These are phyloP conservation scores for Nomada fabriciana DNA, from an alignment of 2,888 invertebrate genomes.

Conservation along the genomic window DNA sequence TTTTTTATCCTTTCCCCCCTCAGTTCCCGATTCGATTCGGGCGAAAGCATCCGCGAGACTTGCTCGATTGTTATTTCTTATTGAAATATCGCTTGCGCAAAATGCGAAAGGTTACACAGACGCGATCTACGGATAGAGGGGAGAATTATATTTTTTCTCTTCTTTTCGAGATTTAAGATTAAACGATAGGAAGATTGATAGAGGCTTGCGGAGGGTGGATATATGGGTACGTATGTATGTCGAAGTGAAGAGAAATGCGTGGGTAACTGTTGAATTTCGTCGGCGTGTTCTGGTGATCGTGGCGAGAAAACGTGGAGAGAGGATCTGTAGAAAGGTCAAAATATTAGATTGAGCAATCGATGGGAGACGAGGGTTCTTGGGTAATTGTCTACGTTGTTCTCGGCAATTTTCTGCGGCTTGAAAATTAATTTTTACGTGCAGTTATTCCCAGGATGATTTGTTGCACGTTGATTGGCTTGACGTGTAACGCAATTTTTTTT, in stretches of 20 bases:
- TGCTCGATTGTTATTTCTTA: constrained; percentile 58
- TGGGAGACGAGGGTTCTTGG: background rate
- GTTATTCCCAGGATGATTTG: no score
- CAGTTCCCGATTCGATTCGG: constrained; percentile 34
- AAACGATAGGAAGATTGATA: constrained; percentile 14
- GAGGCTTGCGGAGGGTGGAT: no score
- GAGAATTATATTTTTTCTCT: constrained; percentile 16
- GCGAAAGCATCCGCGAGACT: constrained; percentile 55
- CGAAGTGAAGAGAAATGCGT: no score
- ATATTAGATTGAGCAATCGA: background rate
- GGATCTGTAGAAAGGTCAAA: constrained; percentile 8
- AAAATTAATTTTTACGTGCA: no score
- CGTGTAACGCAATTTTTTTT: no score
- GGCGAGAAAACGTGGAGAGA: background rate
- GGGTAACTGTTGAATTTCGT: background rate
- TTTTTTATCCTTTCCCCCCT: background rate
- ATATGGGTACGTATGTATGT: no score
- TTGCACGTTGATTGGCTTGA: no score
- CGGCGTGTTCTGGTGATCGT: background rate
- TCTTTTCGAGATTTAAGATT: constrained; percentile 34
- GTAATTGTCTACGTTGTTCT: background rate
- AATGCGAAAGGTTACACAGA: constrained; percentile 66
- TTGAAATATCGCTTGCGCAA: constrained; percentile 71
- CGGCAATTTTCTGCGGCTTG: background rate
- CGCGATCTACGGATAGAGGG: constrained; percentile 43